Conservation (phyloP, 2,113 vertebrate genomes). For the Corythaeola cristata region DNA sequence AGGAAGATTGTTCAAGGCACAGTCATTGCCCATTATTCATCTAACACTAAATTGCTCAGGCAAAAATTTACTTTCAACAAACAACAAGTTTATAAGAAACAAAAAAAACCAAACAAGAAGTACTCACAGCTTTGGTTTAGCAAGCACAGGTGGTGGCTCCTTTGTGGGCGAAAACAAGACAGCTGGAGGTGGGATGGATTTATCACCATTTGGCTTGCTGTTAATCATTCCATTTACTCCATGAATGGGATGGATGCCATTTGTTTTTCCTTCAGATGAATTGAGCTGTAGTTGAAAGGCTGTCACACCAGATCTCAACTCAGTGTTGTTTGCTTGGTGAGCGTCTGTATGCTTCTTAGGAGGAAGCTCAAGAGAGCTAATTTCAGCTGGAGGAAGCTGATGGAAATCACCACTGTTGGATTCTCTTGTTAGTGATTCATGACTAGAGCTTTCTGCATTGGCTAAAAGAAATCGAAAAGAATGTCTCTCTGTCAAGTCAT, state of each 20-base stretch:
- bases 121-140: slow-evolving; percentile 98
- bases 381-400: slow-evolving; percentile 81
- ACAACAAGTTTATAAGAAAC: not conserved
- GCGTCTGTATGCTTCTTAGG: slow-evolving; percentile 79
- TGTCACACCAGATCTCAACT: slow-evolving; percentile 76
- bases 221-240: slow-evolving; percentile 76
- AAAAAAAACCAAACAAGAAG: not conserved
- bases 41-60: not conserved
- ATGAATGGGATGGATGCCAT: slow-evolving; percentile 63
- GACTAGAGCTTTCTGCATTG: slow-evolving; percentile 78
- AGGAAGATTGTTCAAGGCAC: not conserved
- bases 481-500: not conserved
- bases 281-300: slow-evolving; percentile 71
- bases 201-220: slow-evolving; percentile 62
- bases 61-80: not conserved
- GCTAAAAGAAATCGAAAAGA: slow-evolving; percentile 55
- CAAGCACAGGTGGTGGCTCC: slow-evolving; percentile 88
- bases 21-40: not conserved
- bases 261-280: slow-evolving; percentile 62
- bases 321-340: slow-evolving; percentile 78
- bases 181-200: slow-evolving; percentile 54
- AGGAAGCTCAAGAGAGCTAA: slow-evolving; percentile 83
- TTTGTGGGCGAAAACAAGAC: slow-evolving; percentile 80
- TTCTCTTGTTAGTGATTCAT: slow-evolving; percentile 74
- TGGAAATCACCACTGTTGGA: slow-evolving; percentile 78